These are phyloP conservation scores for Exocentrus adspersus DNA, from an alignment of 2,888 invertebrate species.

Conservation along the genomic window DNA sequence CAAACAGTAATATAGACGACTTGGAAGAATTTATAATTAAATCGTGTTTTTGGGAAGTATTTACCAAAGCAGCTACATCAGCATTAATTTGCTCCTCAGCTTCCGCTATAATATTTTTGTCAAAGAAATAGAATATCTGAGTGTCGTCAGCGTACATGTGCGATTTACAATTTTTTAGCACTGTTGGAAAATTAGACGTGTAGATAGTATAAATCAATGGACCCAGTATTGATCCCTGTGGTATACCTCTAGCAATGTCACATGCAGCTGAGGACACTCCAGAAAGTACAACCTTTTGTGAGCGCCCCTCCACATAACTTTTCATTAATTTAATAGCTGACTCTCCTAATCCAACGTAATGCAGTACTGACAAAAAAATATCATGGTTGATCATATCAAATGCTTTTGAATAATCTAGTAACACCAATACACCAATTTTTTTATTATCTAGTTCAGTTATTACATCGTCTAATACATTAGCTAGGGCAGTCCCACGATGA, in stretches of 20 bases:
- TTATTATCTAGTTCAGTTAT: background rate
- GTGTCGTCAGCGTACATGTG: background rate
- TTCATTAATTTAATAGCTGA: too few relatives aligned
- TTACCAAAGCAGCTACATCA: background rate
- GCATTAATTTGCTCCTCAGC: background rate
- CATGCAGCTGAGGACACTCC: background rate
- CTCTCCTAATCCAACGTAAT: background rate
- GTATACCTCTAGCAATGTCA: background rate
- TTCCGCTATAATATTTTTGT: background rate
- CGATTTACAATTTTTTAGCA: background rate
- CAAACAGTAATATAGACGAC: background rate
- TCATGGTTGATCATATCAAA: background rate
- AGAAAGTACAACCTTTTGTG: background rate
- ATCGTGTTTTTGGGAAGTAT: background rate
- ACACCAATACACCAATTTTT: background rate
- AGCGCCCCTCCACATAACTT: background rate
- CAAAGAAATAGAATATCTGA: too few relatives aligned
- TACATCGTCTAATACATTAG: background rate
- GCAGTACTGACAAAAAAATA: background rate
- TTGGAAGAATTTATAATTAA: background rate
- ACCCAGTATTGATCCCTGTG: slow-evolving; percentile 6
- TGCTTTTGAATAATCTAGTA: background rate
- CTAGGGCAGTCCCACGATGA: slow-evolving; percentile 1
- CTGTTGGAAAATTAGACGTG: background rate
- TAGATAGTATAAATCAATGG: slow-evolving; percentile 4